Conservation (phyloP, 2,888 invertebrate genomes). For the Stomorhina lunata region DNA sequence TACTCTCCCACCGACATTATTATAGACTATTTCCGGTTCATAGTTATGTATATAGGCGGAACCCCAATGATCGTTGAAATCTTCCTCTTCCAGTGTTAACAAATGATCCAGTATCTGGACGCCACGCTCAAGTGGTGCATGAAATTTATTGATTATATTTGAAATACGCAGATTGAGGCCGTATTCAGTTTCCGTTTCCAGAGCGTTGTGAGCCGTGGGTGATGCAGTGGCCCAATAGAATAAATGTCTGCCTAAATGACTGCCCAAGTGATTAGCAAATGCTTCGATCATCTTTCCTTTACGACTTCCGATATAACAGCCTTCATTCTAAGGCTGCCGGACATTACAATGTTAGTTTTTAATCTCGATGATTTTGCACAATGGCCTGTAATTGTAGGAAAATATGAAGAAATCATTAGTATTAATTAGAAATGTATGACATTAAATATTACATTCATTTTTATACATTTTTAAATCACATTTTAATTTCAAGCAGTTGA, state of each 20-base stretch:
- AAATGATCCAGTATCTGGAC: conserved; percentile 85
- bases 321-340: conserved; percentile 55
- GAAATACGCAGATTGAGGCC: conserved; percentile 83
- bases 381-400: not conserved
- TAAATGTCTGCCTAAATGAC: conserved; percentile 82
- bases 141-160: conserved; percentile 80
- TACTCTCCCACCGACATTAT: conserved; percentile 48
- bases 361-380: not conserved
- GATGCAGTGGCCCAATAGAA: conserved; percentile 83
- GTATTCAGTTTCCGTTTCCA: conserved; percentile 64
- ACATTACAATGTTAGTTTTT: conserved; percentile 17
- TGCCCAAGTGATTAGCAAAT: conserved; percentile 78
- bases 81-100: conserved; percentile 82
- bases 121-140: conserved; percentile 80
- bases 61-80: conserved; percentile 78
- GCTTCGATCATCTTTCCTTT: conserved; percentile 78
- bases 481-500: conserved; percentile 10
- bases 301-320: not conserved
- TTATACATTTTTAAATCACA: not conserved
- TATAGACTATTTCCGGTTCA: conserved; percentile 73
- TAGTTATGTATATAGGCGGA: conserved; percentile 77
- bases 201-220: conserved; percentile 81
- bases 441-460: not conserved
- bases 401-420: not conserved
- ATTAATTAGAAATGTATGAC: not conserved